These are phyloP conservation scores for Hedychridium roseum DNA, from an alignment of 2,888 invertebrate species.

Conservation along the genomic window DNA sequence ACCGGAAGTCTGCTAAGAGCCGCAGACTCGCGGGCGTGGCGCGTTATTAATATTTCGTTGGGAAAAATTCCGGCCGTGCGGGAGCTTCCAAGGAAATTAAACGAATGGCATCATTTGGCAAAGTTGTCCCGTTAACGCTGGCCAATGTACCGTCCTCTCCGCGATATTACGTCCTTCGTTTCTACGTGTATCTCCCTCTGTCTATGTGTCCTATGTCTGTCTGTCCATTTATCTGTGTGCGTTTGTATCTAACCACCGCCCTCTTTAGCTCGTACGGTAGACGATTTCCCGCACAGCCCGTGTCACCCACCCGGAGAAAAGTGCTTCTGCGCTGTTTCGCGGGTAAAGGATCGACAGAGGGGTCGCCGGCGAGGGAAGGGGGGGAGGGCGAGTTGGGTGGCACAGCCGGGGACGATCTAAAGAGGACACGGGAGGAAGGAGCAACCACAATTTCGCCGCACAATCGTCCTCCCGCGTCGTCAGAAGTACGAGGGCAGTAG, in stretches of 20 bases:
- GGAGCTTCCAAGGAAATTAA: slow-evolving; percentile 55
- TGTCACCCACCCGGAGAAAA: slow-evolving; percentile 38
- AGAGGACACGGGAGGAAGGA: slow-evolving; percentile 34
- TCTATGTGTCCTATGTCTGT: slow-evolving; percentile 8
- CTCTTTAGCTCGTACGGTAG: slow-evolving; percentile 27
- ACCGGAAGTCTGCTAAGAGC: not conserved
- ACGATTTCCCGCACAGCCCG: slow-evolving; percentile 24
- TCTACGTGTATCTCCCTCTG: slow-evolving; percentile 12
- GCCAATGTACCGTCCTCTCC: slow-evolving; percentile 22
- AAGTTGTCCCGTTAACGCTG: slow-evolving; percentile 43
- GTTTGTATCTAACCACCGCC: slow-evolving; percentile 41
- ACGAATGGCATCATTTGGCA: slow-evolving; percentile 60
- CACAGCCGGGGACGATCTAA: slow-evolving; percentile 23
- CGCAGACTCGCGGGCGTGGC: slow-evolving; percentile 10
- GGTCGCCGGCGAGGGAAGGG: not conserved
- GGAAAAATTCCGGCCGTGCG: slow-evolving; percentile 41
- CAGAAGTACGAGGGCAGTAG: slow-evolving; percentile 6
- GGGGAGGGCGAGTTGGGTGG: slow-evolving; percentile 8
- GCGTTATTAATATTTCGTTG: slow-evolving; percentile 45
- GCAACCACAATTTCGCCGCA: slow-evolving; percentile 46
- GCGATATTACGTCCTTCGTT: slow-evolving; percentile 36
- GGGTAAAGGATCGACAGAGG: slow-evolving; percentile 4
- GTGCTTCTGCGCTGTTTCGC: slow-evolving; percentile 26
- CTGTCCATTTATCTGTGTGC: slow-evolving; percentile 19
- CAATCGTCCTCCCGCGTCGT: slow-evolving; percentile 39